Evolutionary conservation across 2,888 invertebrate species (phyloP).

Genomic region (Heteromyza rotundicornis): DNA sequence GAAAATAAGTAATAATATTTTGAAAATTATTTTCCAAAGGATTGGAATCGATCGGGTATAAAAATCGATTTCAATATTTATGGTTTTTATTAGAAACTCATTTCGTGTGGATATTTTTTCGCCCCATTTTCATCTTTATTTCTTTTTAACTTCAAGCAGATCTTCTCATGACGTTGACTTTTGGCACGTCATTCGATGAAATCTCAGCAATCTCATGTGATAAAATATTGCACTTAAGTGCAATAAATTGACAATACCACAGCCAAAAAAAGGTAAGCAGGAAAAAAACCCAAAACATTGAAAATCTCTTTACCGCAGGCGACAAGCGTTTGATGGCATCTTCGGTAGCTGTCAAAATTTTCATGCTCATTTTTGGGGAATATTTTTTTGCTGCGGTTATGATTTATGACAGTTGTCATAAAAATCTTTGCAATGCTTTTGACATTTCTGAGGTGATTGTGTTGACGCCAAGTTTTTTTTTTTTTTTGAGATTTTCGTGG

Average conservation of each 20-base stretch:
- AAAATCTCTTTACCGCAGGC: conserved; percentile 4
- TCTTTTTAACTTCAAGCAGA: not conserved
- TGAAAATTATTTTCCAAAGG: too few species aligned
- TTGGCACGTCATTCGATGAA: too few species aligned
- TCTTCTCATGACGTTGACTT: conserved; percentile 6
- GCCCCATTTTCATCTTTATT: too few species aligned
- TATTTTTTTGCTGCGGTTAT: not conserved
- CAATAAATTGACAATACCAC: conserved; percentile 6
- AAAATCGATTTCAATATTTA: too few species aligned
- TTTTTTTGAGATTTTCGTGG: too few species aligned
- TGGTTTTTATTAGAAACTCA: too few species aligned
- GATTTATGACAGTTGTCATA: conserved; percentile 4
- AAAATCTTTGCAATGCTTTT: not conserved
- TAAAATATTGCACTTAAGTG: conserved; percentile 25
- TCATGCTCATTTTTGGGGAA: conserved; percentile 1
- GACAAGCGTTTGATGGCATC: conserved; percentile 10
- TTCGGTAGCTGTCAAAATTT: conserved; percentile 7
- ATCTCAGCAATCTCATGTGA: conserved; percentile 23
- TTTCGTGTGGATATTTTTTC: too few species aligned
- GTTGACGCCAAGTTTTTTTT: not conserved
- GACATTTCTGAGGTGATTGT: not conserved
- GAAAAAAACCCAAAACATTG: not conserved
- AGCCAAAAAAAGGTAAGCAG: not conserved
- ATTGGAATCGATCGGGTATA: too few species aligned
- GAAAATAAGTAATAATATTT: too few species aligned